phyloP scores from a whole-genome alignment of 2,113 vertebrate genomes.

The Atlantisia rogersi region DNA sequence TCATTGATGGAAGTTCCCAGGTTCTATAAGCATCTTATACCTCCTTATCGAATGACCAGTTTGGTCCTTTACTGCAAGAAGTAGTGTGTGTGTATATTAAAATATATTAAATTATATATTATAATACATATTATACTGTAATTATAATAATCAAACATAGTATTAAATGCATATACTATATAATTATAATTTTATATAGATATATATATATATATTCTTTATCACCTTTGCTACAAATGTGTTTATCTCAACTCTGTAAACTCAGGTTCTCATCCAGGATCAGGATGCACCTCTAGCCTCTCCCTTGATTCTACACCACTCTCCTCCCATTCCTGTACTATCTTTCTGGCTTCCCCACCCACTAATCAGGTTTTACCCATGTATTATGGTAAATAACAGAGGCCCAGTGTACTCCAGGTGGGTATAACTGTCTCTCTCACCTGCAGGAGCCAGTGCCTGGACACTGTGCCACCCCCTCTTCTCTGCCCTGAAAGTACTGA shows the following conservation, averaged over 20 bases:
- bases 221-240: background rate
- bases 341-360: background rate
- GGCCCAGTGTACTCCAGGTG: too few species aligned
- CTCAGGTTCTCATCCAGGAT: background rate
- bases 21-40: background rate
- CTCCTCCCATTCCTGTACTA: background rate
- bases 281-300: background rate
- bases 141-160: too few species aligned
- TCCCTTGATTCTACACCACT: background rate
- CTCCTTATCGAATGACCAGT: background rate
- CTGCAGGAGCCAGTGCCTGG: background rate
- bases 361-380: background rate
- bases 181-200: too few species aligned
- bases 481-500: background rate
- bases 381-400: background rate
- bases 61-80: background rate
- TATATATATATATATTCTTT: background rate
- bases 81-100: too few species aligned
- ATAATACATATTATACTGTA: too few species aligned
- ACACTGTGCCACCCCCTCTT: background rate
- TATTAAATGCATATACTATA: too few species aligned
- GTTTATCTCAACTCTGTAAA: background rate
- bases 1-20: background rate
- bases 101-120: too few species aligned
- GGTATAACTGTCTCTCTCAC: background rate